phyloP scores from a whole-genome alignment of 1,140 invertebrate genomes.

The Bombyx mandarina region DNA sequence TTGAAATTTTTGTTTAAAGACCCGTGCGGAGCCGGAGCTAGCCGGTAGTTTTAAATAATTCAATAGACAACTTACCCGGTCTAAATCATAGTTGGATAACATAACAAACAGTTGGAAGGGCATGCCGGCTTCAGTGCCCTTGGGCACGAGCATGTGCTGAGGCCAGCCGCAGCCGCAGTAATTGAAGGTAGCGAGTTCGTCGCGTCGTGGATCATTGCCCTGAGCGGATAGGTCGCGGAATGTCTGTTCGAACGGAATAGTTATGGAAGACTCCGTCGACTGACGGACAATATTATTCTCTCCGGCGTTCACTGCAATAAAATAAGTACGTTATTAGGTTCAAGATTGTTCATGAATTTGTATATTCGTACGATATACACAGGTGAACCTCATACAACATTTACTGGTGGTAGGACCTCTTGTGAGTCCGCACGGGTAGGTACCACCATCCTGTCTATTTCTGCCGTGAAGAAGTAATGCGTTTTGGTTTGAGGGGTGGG shows the following conservation, averaged over 20 bases:
- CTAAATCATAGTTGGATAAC: conserved; percentile 83
- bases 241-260: conserved; percentile 80
- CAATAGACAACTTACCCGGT: conserved; percentile 68
- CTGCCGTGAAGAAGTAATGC: too few species aligned
- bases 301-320: conserved; percentile 74
- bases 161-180: conserved; percentile 92
- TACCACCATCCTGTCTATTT: too few species aligned
- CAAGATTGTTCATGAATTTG: too few species aligned
- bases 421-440: too few species aligned
- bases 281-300: conserved; percentile 75
- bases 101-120: conserved; percentile 84
- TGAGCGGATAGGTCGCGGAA: conserved; percentile 77
- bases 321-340: too few species aligned
- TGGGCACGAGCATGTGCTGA: conserved; percentile 86
- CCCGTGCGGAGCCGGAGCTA: too few species aligned
- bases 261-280: conserved; percentile 78
- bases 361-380: too few species aligned
- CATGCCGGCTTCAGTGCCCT: conserved; percentile 79
- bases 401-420: too few species aligned
- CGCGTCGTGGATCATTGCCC: conserved; percentile 53
- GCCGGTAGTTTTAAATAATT: too few species aligned
- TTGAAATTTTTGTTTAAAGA: too few species aligned
- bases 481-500: too few species aligned
- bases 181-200: conserved; percentile 73
- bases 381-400: too few species aligned